A percentile compares a stretch with the other conserved stretches of the same genome.
phyloP scores from a whole-genome alignment of 2,797 vertebrate species.

The Protosalanx chinensis region DNA sequence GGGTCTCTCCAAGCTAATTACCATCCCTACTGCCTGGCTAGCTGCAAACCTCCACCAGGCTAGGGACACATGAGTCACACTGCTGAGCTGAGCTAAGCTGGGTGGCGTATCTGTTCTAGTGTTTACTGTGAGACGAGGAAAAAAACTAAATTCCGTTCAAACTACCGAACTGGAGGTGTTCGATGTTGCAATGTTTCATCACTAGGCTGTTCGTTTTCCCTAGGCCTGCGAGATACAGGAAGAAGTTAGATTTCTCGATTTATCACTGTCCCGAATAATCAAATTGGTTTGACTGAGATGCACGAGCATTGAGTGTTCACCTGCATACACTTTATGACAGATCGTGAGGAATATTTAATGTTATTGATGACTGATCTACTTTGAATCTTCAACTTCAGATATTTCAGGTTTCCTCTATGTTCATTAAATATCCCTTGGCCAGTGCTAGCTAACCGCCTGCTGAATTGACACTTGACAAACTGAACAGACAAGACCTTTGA shows the following conservation, averaged over 20 bases:
- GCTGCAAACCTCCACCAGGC: not conserved
- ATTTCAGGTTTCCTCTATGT: no score
- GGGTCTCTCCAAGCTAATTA: slow-evolving; percentile 20
- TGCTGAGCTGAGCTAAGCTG: not conserved
- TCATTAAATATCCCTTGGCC: slow-evolving; percentile 25
- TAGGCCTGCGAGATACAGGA: not conserved
- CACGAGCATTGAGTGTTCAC: no score
- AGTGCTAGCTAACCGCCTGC: slow-evolving; percentile 5
- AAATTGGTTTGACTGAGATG: slow-evolving; percentile 1
- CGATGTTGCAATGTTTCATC: not conserved
- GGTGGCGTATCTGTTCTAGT: not conserved
- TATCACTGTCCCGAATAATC: not conserved
- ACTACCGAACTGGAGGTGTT: not conserved
- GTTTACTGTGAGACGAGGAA: not conserved
- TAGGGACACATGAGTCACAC: slow-evolving; percentile 5
- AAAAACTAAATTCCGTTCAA: not conserved
- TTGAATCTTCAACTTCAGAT: not conserved
- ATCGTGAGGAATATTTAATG: not conserved
- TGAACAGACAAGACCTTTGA: slow-evolving; percentile 51
- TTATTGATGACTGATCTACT: slow-evolving; percentile 2
- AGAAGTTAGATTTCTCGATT: not conserved
- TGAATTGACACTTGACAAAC: slow-evolving; percentile 33
- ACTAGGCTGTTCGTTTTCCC: no score
- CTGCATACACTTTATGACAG: not conserved
- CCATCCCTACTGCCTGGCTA: not conserved